Evolutionary conservation across 2,797 vertebrate species (phyloP), one percentile per base, ranked within the genome.

Genomic region (Vipera ursinii): DNA sequence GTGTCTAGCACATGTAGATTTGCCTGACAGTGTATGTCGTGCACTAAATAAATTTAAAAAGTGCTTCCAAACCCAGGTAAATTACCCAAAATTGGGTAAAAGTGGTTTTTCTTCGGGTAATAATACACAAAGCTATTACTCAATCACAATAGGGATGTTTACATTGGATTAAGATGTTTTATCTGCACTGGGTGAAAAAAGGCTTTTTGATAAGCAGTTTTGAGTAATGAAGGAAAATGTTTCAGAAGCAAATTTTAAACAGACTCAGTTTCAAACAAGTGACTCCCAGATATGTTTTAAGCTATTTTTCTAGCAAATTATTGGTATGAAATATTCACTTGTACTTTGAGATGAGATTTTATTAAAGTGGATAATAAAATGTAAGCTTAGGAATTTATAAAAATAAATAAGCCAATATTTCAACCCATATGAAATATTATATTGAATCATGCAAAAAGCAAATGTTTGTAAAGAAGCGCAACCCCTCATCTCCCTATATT

Each of bases 361-460:
- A 92, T 59, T 88, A 91, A 59, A 56, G 86, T 48, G 28, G 51
- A 57, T 89, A 24, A n/a, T 59, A 92, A 90, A 61, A 89, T 53
- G n/a, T 89, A 89, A 48, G 17, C 6, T 87, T n/a, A 8, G 53
- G 51, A n/a, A 95, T 60, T 7, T 56, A 90, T 6, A 88, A 17
- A 87, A 89, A 92, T 86, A 28, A 90, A 92, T 88, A 28, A 82
- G 10, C n/a, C 65, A 73, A 20, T 55, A 0, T n/a, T 12, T 0
- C 0, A 92, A 82, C 1, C 0, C n/a, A 89, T 89, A 69, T 0
- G 24, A 8, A 0, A 32, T 65, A 13, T 53, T 82, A 88, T 88
- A 88, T 94, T 92, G 61, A 17, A 7, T 13, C 3, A 90, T 48
- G 22, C 38, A 86, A 65, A 55, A 14, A 17, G 90, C 94, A 92